Evolutionary conservation across 2,797 vertebrate species (phyloP), one percentile per base, ranked within the genome.

Genomic region (Allobates femoralis): DNA sequence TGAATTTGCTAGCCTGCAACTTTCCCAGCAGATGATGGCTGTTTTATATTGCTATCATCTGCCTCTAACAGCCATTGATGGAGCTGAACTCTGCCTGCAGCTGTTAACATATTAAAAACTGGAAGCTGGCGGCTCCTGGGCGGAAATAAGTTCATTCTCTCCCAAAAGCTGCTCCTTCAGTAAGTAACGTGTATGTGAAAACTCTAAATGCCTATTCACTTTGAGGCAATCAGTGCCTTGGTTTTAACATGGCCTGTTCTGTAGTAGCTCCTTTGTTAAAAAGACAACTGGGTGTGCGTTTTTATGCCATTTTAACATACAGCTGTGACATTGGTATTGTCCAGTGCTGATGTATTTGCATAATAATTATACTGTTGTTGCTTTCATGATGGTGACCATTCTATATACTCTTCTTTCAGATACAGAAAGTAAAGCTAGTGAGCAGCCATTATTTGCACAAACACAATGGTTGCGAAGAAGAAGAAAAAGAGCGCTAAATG

Each of bases 401-500:
- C 2, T 26, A 26, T 26, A 8, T 28, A 23, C 37, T 26, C 8
- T 75, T 14, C n/a, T 55, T 19, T 5, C 92, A 97, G 97, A 86
- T 67, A 86, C 91, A 79, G 95, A 94, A 85, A 93, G 92, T 82
- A 89, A 90, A 89, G 89, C 92, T 89, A 95, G 93, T 0, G 94
- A 95, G 88, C 94, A 96, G 92, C 94, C 96, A 62, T 91, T 94
- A 82, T 88, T 94, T 3, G 90, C 93, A 90, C 97, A 97, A 88
- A 93, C 97, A 77, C 95, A 95, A 90, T 98, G 97, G 98, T 92
- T 98, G 89, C 96, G 90, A 87, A 96, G 94, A 90, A 96, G 95
- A 92, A 96, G 95, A 89, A 99, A 96, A 94, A 96, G 98, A 93
- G 97, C 96, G 60, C 96, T 96, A 91, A 96, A 95, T 95, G 93